Evolutionary conservation across 1,140 invertebrate genomes (phyloP), one percentile per base, ranked within the genome.

Genomic region (Dufourea novaeangliae): DNA sequence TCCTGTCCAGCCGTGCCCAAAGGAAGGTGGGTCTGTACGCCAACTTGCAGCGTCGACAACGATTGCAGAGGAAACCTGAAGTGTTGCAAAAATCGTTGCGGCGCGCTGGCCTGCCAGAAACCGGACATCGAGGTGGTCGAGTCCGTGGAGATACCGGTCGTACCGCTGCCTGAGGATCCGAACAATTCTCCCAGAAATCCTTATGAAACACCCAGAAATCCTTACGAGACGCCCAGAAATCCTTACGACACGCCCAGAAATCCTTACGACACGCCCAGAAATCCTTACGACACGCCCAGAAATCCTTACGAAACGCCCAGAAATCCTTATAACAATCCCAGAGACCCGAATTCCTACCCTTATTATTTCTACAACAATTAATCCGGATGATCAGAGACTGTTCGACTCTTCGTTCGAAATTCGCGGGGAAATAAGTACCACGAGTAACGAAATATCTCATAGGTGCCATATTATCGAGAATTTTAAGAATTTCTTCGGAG

Each of bases 51-150:
- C 0, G 79, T 86, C 0, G 94, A 95, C 84, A 92, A 88, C 1
- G 94, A 95, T 84, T 95, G 94, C 69, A 88, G 89, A 4, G 91
- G 93, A 1, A 81, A 84, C 0, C 90, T 91, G 37, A 95, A 95
- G 79, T 95, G 94, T 83, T 95, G 94, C 76, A 91, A 89, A 64
- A 95, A 94, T 88, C 88, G 94, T 56, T 95, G 94, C 64, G 94
- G 94, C 2, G 94, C 93, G 0, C 84, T 93, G 17, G 90, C 92
- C 4, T 95, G 94, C 74, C 92, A 93, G 76, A 93, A 92, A 82
- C 92, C 94, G 0, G 86, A 88, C 3, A 44, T 82, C 0, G 82
- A 90, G n/a, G 29, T 54, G 20, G 0, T 61, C 10, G 79, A 83
- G 62, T 57, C 73, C 1, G 3, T 34, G n/a, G 79, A 76, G n/a